phyloP scores from a whole-genome alignment of 2,113 vertebrate species.

The Petrocephalus microphthalmus region DNA sequence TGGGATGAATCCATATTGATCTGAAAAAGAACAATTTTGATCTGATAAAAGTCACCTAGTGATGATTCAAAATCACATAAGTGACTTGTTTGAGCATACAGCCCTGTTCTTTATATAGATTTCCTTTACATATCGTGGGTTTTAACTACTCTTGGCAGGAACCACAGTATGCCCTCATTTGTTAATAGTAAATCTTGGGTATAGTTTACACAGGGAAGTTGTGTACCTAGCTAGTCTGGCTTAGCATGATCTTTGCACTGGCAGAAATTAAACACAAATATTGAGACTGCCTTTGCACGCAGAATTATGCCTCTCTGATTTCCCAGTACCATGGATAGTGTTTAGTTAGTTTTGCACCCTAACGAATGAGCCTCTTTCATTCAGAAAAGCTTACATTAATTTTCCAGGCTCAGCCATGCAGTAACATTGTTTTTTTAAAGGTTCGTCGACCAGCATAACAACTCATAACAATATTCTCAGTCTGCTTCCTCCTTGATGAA shows the following conservation, averaged over 20 bases:
- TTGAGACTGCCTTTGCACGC: neutral
- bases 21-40: neutral
- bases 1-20: slow-evolving; percentile 20
- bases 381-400: neutral
- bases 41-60: neutral
- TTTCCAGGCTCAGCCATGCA: neutral
- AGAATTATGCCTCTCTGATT: neutral
- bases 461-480: neutral
- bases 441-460: neutral
- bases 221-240: neutral
- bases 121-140: neutral
- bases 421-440: neutral
- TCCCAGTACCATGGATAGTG: neutral
- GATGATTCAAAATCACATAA: neutral
- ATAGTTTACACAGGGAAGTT: neutral
- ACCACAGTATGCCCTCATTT: neutral
- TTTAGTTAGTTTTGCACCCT: neutral
- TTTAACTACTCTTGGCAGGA: neutral
- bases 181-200: neutral
- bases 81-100: neutral
- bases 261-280: slow-evolving; percentile 23
- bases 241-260: slow-evolving; percentile 7
- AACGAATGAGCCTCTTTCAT: neutral
- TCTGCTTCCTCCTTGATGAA: neutral
- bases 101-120: neutral